Evolutionary conservation across 2,888 invertebrate genomes (phyloP).

Genomic region (Harmothoe impar): DNA sequence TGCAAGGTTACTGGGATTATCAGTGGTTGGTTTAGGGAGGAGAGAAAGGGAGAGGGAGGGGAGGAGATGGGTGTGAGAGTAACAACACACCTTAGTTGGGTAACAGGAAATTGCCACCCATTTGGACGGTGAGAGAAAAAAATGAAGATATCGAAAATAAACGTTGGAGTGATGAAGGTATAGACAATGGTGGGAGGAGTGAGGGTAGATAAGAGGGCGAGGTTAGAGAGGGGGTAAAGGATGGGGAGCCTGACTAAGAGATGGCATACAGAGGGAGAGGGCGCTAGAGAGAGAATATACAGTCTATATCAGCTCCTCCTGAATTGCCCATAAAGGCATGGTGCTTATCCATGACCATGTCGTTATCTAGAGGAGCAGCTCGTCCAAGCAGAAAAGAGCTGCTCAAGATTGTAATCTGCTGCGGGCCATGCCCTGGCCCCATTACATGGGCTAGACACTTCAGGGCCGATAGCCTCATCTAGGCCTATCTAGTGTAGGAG

Average conservation of each 20-base stretch:
- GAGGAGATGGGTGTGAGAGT: too few species aligned
- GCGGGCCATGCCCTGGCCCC: neutral
- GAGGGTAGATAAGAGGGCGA: too few species aligned
- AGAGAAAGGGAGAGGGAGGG: too few species aligned
- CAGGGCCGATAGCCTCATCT: neutral
- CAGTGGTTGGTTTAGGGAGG: too few species aligned
- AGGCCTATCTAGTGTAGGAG: neutral
- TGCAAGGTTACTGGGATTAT: too few species aligned
- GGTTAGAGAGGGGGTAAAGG: too few species aligned
- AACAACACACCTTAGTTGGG: too few species aligned
- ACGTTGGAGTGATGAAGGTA: too few species aligned
- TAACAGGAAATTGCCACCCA: too few species aligned
- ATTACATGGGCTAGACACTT: conserved; percentile 16
- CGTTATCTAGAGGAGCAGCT: conserved; percentile 24
- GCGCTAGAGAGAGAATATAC: neutral
- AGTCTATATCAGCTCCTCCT: neutral
- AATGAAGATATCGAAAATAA: too few species aligned
- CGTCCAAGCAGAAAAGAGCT: conserved; percentile 32
- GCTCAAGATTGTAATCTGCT: conserved; percentile 39
- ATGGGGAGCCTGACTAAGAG: neutral
- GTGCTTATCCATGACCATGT: neutral
- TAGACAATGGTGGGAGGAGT: too few species aligned
- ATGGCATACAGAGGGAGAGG: neutral
- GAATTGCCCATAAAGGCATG: neutral
- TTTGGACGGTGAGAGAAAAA: too few species aligned